Base-by-base conservation (phyloP, 64 coral and sea anemone genomes). In the Montipora cactus region DNA sequence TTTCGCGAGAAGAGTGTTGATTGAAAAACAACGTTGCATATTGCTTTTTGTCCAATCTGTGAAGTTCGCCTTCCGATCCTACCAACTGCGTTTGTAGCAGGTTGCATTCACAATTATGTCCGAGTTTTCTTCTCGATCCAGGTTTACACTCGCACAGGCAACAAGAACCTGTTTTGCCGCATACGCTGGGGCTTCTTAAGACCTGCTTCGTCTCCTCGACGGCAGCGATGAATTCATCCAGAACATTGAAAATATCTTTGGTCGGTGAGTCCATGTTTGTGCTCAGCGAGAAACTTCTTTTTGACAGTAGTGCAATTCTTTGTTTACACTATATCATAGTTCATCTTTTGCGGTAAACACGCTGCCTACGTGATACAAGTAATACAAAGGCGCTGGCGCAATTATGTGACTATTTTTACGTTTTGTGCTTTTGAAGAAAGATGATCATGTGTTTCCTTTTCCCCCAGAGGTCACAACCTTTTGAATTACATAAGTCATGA, bases 151-250 rank as follows among this genome's bases (percentile, higher is more conserved):
- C 62, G 45, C 88, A 86, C 23, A 85, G 76, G 51, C 87, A 90
- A 57, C 93, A 94, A 15, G 90, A 88, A 53, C 92, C 92, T 8
- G 89, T 61, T 79, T 84, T 77, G 8, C 92, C 92, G 2, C 93
- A 92, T 28, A 94, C 95, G 8, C 84, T 91, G 8, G 95, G 95
- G 52, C 92, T 97, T 46, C 94, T 93, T 8, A 97, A 53, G n/a
- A 97, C 91, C 79, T 97, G 83, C 87, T 97, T 97, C 0, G 95
- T 97, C 78, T 97, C 95, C 84, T 97, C 95, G 19, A 97, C 92
- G 69, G 95, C 95, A 49, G 84, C 93, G 19, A 97, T 97, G 77
- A 97, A 97, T 79, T 94, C 92, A 95, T 97, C 95, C 15, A 97
- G 81, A 51, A 92, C 95, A 88, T 97, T 80, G 68, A 95, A 97